Evolutionary conservation across 2,797 vertebrate genomes (phyloP), one percentile per base, ranked within the genome.

Genomic region (Takifugu ocellatus): DNA sequence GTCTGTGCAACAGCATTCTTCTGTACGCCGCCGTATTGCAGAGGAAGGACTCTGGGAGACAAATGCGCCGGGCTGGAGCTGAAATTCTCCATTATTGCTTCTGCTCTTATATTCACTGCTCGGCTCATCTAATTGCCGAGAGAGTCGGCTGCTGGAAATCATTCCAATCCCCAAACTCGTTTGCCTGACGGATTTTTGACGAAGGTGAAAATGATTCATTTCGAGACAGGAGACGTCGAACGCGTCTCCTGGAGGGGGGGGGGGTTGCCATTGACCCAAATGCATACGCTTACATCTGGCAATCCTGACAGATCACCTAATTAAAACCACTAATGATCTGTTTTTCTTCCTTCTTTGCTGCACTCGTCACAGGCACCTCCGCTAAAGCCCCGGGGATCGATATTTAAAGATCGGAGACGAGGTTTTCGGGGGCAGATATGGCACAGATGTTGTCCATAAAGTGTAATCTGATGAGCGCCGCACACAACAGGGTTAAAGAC

Each of bases 301-400:
- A 87, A 84, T 89, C 79, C 85, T 90, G 90, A 90, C 86, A 88
- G 88, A 91, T 91, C 87, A 89, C 89, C 90, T 88, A 91, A 91
- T 91, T 91, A 92, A 90, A 91, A 90, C 89, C 83, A 87, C 87
- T 89, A 90, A 90, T 92, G 88, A 91, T 90, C 87, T 88, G 86
- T 87, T 90, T 89, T 86, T 78, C 74, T 80, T 81, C 68, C 73
- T 68, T 74, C 73, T 81, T 86, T 83, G 74, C 79, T 46, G 70
- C 75, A 71, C 85, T 88, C 68, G 49, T 7, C 74, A 84, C 86
- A 84, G 83, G 81, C 83, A 90, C 87, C 86, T 87, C 84, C 69
- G 83, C 87, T 80, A 69, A 84, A 66, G 77, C 82, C 79, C 78
- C n/a, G 43, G 84, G 72, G 83, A 89, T 91, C 88, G 65, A 91